Evolutionary conservation across 64 coral and sea anemone genomes (phyloP), one percentile per base, ranked within the genome.

Genomic region (Montipora sp.): DNA sequence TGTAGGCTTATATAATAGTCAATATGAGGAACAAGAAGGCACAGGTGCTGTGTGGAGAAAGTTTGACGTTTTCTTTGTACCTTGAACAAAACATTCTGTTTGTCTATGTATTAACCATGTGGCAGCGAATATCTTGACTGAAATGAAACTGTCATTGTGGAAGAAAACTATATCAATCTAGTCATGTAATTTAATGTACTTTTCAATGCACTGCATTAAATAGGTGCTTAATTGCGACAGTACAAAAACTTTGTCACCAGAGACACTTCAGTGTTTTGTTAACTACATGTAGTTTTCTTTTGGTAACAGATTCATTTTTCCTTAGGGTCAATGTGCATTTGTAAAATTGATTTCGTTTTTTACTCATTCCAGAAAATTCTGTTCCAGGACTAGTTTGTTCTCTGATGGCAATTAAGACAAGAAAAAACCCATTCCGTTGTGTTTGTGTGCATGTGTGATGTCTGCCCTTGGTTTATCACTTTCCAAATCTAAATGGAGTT

Each of bases 1-100:
- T 49, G 63, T 85, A 50, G 2, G 18, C 61, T 51, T 23, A 11
- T 71, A 2, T 2, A 7, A 50, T 19, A 5, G 14, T 23, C 2
- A 3, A 71, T 70, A 71, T 71, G 71, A 85, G 16, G 6, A 6
- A 57, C 6, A 57, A 8, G 11, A 0, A 68, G 3, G 8, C n/a
- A 72, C 82, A 85, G 82, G 82, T 85, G 82, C 66, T 85, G 50
- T 16, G 3, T 13, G 18, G 8, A 71, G 45, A 67, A 63, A 19
- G 49, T 20, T 21, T 85, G 82, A 85, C 82, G 21, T 85, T 85
- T 85, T 59, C 36, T 85, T 85, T 85, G 82, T 85, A n/a, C 47
- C 6, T 49, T 20, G 61, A 71, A 48, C 27, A 21, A 85, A 71
- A 72, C 36, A 84, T 85, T 20, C 65, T 85, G 82, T 85, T 85